Evolutionary conservation across 2,888 invertebrate genomes (phyloP), one percentile per base, ranked within the genome.

Genomic region (Cryptocheilus praepositus): DNA sequence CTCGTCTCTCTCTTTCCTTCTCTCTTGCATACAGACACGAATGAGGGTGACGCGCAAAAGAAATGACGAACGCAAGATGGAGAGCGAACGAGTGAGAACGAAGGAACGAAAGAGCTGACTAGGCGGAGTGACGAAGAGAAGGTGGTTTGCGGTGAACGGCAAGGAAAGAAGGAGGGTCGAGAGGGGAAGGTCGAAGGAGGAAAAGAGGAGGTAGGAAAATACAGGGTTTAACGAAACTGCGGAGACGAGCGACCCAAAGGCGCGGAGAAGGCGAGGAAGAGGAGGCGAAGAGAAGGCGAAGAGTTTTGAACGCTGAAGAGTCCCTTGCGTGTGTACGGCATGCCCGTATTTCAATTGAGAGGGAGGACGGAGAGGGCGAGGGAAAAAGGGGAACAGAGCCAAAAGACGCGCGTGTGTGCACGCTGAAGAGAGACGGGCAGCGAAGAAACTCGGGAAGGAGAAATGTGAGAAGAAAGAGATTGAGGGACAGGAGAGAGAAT

Each of bases 171-270:
- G 0, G 57, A 56, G 58, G 60, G 28, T 18, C 7, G 18, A 4
- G 18, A 4, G 46, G 55, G 15, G 63, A 44, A 53, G 55, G 49
- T 64, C 64, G 49, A 28, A 21, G 22, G 25, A 60, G 52, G 13
- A 52, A 28, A 16, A 5, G 19, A 1, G 52, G 13, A 49, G 58
- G 25, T 46, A 70, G 76, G 69, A 73, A 71, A 78, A 71, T 67
- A 70, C 65, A 71, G 68, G 65, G 60, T 77, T 78, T 75, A 76
- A 74, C 76, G 72, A 73, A 79, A 74, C 70, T 25, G 13, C 45
- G 21, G 49, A 49, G 49, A 49, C 49, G 49, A 49, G 49, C 49
- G 49, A 49, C 49, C 36, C 36, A 36, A 18, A 49, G 49, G 18
- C 49, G 49, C 7, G 19, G 43, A n/a, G 16, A n/a, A n/a, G n/a